Conservation (phyloP, 1,140 invertebrate species). For the Scylla paramamosain region DNA sequence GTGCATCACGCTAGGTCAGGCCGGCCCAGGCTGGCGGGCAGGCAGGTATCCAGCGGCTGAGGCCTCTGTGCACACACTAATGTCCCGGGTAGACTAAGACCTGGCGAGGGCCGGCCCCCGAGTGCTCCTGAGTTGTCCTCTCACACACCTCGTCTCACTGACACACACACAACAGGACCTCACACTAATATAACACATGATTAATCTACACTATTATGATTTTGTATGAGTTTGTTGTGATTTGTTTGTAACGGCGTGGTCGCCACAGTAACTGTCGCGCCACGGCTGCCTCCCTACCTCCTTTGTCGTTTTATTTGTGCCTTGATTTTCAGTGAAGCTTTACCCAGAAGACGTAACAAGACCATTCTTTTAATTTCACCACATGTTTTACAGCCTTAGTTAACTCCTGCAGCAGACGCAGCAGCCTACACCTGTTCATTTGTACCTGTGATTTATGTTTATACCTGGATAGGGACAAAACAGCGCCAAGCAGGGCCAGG, state of each 20-base stretch:
- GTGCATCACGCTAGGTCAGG: constrained; percentile 10
- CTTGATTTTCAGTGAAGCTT: not conserved
- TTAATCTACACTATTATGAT: not conserved
- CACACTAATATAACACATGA: not conserved
- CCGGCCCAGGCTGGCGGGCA: not conserved
- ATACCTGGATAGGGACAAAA: not conserved
- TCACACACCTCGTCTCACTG: not conserved
- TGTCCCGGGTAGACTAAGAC: not conserved
- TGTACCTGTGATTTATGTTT: not conserved
- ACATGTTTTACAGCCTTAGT: not conserved
- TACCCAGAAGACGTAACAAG: not conserved
- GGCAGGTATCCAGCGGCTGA: not conserved
- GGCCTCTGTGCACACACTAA: not conserved
- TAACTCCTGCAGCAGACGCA: constrained; percentile 8
- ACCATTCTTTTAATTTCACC: constrained; percentile 4
- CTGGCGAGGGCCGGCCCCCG: not conserved
- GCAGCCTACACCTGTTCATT: not conserved
- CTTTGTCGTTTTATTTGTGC: not conserved
- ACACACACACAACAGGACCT: not conserved
- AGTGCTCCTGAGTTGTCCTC: not conserved
- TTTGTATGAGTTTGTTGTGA: not conserved
- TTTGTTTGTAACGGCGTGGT: not conserved
- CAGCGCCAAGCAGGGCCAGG: not conserved
- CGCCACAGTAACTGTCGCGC: not conserved
- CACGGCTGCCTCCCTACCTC: not conserved